These are phyloP conservation scores for Tursiops truncatus DNA, from an alignment of 2,113 vertebrate species.

Conservation along the genomic window DNA sequence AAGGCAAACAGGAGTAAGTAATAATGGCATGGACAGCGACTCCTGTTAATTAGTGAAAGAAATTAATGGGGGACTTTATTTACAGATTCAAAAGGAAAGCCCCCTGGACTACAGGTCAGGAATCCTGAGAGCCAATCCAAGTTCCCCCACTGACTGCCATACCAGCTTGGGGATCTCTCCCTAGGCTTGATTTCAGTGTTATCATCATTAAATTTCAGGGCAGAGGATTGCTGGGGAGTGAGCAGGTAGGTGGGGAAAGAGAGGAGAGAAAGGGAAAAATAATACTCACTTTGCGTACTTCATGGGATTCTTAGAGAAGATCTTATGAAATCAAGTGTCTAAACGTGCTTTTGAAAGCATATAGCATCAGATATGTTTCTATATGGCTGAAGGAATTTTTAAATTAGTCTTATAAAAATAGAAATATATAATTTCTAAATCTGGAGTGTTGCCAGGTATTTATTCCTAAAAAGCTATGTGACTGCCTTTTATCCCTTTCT, in stretches of 20 bases:
- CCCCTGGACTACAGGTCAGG: not conserved
- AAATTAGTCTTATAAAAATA: slow-evolving; percentile 31
- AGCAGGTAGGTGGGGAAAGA: not conserved
- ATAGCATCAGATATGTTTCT: not conserved
- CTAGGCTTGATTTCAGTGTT: not conserved
- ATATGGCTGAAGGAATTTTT: not conserved
- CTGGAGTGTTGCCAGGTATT: not conserved
- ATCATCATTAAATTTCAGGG: not conserved
- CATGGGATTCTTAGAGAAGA: not conserved
- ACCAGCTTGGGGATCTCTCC: not conserved
- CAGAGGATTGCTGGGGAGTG: not conserved
- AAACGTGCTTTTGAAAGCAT: not conserved
- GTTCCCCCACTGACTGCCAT: not conserved
- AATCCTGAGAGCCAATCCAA: not conserved
- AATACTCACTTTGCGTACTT: not conserved
- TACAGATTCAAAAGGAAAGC: not conserved
- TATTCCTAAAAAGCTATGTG: slow-evolving; percentile 8
- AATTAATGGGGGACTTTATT: not conserved
- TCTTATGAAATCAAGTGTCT: not conserved
- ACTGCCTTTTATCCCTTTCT: not conserved
- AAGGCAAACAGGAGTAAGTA: not conserved
- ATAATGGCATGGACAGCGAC: not conserved
- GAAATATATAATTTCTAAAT: slow-evolving; percentile 4
- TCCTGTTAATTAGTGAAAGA: not conserved
- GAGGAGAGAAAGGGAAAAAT: not conserved